Evolutionary conservation across 2,797 vertebrate species (phyloP), one percentile per base, ranked within the genome.

Genomic region (Paguma larvata): DNA sequence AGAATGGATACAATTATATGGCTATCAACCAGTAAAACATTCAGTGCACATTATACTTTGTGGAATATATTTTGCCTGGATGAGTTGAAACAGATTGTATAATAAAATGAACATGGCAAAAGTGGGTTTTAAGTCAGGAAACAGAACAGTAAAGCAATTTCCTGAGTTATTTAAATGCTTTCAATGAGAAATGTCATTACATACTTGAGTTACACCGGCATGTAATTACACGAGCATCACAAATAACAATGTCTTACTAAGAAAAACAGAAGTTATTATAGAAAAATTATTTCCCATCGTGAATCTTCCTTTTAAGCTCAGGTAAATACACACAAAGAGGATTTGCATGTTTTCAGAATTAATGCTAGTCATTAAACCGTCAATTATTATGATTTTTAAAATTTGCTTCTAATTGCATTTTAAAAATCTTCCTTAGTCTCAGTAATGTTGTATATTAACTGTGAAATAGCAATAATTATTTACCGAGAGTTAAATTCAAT

Each of bases 111-210:
- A 98, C 90, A 98, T 91, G 98, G 98, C 97, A 98, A 98, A 98
- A 98, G 95, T 98, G 91, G 82, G 91, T n/a, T 98, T 98, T 98
- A 97, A 98, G 98, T 97, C 98, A 98, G 98, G 98, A 99, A 98
- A 98, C 97, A 99, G 98, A 98, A 98, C 63, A 98, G 97, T 98
- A 98, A 98, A 98, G 98, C 98, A 98, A 99, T 99, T 99, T 99
- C 98, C 98, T 98, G 98, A 98, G 98, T 98, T 98, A 98, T 98
- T 98, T 98, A 98, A 99, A 98, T 98, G 98, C 96, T 98, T 98
- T 98, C 98, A 98, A 98, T 98, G 96, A 98, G 97, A 98, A 98
- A 99, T 98, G 98, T 98, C 98, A 98, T 98, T 98, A 99, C 96
- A 97, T 98, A 98, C 98, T 99, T 97, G 97, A 98, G 98, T 98